A percentile compares a stretch with the other conserved stretches of the same genome.
Evolutionary conservation across 2,888 invertebrate genomes (phyloP).

Genomic region (Cephus pulcher): DNA sequence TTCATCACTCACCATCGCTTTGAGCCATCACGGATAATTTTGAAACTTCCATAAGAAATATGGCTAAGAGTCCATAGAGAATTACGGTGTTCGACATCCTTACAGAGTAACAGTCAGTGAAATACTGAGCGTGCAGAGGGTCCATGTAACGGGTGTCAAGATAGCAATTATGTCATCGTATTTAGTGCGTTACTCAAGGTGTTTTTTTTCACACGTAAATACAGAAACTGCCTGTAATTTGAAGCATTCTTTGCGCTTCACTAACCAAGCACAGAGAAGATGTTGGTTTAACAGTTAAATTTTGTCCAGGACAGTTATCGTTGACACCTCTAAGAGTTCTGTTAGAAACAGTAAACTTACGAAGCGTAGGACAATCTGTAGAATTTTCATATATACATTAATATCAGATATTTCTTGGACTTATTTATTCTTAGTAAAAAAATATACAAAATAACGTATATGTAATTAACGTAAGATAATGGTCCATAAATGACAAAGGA

Average conservation of each 20-base stretch:
- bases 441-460: background rate
- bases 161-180: constrained; percentile 14
- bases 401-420: background rate
- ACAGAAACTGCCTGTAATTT: constrained; percentile 11
- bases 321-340: background rate
- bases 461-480: background rate
- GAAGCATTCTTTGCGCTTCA: constrained; percentile 36
- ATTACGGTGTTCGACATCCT: constrained; percentile 29
- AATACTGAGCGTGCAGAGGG: constrained; percentile 26
- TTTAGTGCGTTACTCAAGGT: background rate
- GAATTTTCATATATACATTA: background rate
- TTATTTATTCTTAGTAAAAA: background rate
- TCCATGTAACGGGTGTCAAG: constrained; percentile 23
- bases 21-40: background rate
- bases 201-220: constrained; percentile 28
- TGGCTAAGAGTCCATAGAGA: constrained; percentile 13
- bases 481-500: background rate
- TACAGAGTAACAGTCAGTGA: constrained; percentile 12
- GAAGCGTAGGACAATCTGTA: background rate
- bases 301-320: background rate
- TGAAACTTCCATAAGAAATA: background rate
- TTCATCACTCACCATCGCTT: background rate
- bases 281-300: background rate
- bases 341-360: background rate
- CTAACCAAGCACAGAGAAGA: constrained; percentile 36